Base-by-base conservation (phyloP, 2,888 invertebrate species). In the Incurvaria masculella region DNA sequence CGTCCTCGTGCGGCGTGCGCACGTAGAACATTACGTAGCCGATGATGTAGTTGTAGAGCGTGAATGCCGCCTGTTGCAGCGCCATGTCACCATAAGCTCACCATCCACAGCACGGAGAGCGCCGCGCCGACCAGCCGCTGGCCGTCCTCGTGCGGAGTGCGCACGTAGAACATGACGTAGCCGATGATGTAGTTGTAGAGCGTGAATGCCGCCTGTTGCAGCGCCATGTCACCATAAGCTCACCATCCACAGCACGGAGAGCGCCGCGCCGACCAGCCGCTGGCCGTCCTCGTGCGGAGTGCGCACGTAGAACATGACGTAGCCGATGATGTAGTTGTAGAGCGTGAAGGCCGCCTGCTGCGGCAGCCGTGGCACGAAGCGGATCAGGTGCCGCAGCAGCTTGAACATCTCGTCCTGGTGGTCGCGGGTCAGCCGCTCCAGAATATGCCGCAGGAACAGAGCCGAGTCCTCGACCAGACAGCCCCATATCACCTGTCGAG, bases 11-110 rank as follows among this genome's bases (percentile, higher is more conserved):
- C 0, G 98, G 96, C 11, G 95, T 91, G 47, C 99, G 81, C 2
- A 98, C 97, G 62, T 98, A 98, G 74, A 97, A 99, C 98, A 99
- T 99, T 2, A 99, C 94, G 63, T 97, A 99, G 2, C 99, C 99
- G 57, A 99, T 98, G 59, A 99, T 91, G 61, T 99, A 98, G 79
- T 99, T 99, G 69, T 98, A 97, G 1, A 99, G 72, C 1, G 96
- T 94, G 70, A 97, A 98, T 0, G 99, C 99, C 1, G 98, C 97
- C 69, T 99, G 98, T 56, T 95, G 93, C 0, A 98, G 97, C 50
- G n/a, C n/a, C n/a, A n/a, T n/a, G n/a, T n/a, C n/a, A n/a, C n/a
- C n/a, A 69, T 96, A 41, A 23, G 62, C 70, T 69, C 67, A 91
- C 96, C 91, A 97, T 94, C 97, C 98, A 98, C 2, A 98, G 75